Percentiles rank a stretch among this genome's conserved stretches.
Evolutionary conservation across 1,140 invertebrate genomes (phyloP).

Genomic region (Bombus fervidus): DNA sequence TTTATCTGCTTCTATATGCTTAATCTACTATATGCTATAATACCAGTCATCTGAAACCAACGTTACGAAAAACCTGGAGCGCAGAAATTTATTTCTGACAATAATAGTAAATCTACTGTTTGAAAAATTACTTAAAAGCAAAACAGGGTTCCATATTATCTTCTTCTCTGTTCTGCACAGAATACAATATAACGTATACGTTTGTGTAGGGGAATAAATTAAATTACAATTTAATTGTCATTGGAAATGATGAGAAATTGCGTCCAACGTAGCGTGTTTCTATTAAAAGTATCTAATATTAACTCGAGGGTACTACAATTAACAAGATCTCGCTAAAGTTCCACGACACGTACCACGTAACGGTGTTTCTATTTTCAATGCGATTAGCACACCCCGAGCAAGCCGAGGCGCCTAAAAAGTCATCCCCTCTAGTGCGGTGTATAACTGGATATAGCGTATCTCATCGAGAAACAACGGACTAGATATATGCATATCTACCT

Average conservation of each 20-base stretch:
- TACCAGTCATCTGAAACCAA: neutral
- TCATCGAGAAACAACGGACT: slow-evolving; percentile 47
- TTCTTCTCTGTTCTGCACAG: neutral
- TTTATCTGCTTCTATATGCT: no score
- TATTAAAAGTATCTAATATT: neutral
- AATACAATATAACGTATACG: neutral
- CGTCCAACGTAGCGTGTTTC: neutral
- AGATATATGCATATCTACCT: slow-evolving; percentile 50
- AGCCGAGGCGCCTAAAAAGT: neutral
- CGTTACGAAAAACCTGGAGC: neutral
- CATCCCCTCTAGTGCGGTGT: neutral
- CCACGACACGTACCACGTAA: neutral
- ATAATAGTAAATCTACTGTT: neutral
- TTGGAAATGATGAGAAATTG: neutral
- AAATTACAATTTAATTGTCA: neutral
- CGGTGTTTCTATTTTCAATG: neutral
- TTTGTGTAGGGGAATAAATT: neutral
- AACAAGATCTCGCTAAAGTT: neutral
- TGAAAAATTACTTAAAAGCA: neutral
- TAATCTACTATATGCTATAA: neutral
- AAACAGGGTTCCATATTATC: neutral
- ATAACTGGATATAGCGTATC: neutral
- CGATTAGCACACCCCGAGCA: neutral
- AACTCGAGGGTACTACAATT: neutral
- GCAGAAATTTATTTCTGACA: neutral